Base-by-base conservation (phyloP, 2,113 vertebrate genomes). In the human (Homo sapiens) region DNA sequence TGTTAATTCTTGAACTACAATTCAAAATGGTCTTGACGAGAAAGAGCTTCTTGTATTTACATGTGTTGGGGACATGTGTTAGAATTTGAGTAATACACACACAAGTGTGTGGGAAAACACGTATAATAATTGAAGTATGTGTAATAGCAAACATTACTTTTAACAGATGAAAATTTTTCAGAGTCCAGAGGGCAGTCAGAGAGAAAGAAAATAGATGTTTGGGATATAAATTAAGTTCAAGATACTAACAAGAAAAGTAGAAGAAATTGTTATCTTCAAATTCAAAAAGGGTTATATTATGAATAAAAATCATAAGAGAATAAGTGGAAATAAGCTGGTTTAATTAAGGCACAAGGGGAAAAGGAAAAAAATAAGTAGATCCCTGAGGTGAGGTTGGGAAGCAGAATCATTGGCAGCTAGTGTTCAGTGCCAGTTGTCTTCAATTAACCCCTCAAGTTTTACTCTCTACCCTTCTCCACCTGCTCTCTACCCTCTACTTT, bases 1-100 rank as follows among this genome's bases (percentile, higher is more conserved):
- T 80, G 27, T 64, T 84, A 94, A 86, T 89, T 82, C 8, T 82
- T 8, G 2, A 92, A 96, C 94, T 93, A 72, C 3, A 97, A 84
- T 95, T 96, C 50, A 92, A 95, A 95, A 88, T 94, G 3, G 4
- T 0, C 48, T 88, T 92, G 6, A 59, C 48, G 40, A 72, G 10
- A 97, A 97, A 95, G 83, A n/a, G 2, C 20, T 70, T 89, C 76
- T 89, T 78, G 20, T 57, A 90, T 66, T 52, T 66, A 72, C 2
- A 48, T 40, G 6, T 48, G 73, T 50, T 70, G 3, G 38, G 12
- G 38, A 59, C 14, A 48, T 61, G 27, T 80, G 5, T 93, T 90
- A 68, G 76, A 96, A 93, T 76, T 50, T 84, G 23, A 4, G 76
- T 38, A 85, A 66, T 45, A 80, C 23, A 86, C 1, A 86, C 1